These are phyloP conservation scores for Heliconius hortense DNA, from an alignment of 2,888 invertebrate genomes.

Conservation along the genomic window DNA sequence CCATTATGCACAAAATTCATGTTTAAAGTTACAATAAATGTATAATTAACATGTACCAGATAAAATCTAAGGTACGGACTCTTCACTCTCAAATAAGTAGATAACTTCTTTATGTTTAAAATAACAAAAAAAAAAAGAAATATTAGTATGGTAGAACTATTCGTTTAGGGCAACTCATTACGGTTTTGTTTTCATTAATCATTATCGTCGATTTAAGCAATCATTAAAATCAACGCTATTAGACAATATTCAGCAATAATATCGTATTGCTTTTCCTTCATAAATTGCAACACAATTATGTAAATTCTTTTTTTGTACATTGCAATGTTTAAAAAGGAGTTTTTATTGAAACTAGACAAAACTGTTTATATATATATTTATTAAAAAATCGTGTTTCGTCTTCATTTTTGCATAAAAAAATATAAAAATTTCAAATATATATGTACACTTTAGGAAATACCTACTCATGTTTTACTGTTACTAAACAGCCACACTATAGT, in stretches of 20 bases:
- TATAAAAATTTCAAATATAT: not conserved
- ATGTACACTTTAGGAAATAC: not conserved
- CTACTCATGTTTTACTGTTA: not conserved
- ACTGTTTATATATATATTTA: not conserved
- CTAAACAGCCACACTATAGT: not conserved
- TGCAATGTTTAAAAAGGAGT: not conserved
- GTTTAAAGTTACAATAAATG: slow-evolving; percentile 32
- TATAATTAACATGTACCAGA: slow-evolving; percentile 27
- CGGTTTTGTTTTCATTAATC: slow-evolving; percentile 44
- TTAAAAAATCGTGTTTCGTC: not conserved
- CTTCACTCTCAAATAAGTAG: slow-evolving; percentile 39
- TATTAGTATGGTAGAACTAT: slow-evolving; percentile 38
- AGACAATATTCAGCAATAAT: slow-evolving; percentile 46
- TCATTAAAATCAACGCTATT: slow-evolving; percentile 42
- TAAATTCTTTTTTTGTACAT: not conserved
- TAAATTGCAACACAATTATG: slow-evolving; percentile 32
- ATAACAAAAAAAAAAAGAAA: slow-evolving; percentile 31
- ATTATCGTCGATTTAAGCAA: slow-evolving; percentile 40
- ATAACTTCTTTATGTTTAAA: slow-evolving; percentile 41
- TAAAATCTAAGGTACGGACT: slow-evolving; percentile 38
- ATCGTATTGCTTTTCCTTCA: slow-evolving; percentile 68
- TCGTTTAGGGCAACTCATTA: slow-evolving; percentile 40
- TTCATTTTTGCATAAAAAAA: not conserved
- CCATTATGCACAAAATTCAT: slow-evolving; percentile 43
- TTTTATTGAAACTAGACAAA: not conserved